A percentile compares a stretch with the other conserved stretches of the same genome.
Evolutionary conservation across 1,140 invertebrate species (phyloP).

Genomic region (Uloborus diversus): DNA sequence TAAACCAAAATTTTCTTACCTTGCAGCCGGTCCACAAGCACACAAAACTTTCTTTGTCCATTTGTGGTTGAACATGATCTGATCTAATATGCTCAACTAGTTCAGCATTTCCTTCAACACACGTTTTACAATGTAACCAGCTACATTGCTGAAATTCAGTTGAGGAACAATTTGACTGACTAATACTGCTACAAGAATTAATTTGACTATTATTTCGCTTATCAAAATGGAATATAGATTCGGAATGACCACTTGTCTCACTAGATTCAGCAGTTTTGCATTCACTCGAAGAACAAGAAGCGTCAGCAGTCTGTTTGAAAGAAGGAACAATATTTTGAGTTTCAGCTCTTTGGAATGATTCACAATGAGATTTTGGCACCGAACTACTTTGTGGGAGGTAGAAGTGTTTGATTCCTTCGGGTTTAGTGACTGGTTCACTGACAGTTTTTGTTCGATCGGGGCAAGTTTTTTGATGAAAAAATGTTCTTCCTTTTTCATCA

Average conservation of each 20-base stretch:
- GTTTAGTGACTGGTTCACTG: neutral
- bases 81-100: conserved; percentile 52
- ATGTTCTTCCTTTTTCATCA: neutral
- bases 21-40: conserved; percentile 64
- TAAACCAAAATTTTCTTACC: conserved; percentile 67
- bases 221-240: neutral
- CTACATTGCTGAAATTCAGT: conserved; percentile 39
- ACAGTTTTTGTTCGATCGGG: neutral
- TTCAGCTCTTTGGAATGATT: conserved; percentile 40
- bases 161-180: conserved; percentile 41
- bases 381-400: conserved; percentile 40
- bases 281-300: neutral
- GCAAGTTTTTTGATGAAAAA: neutral
- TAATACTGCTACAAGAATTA: conserved; percentile 26
- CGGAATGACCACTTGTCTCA: neutral
- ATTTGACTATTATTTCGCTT: conserved; percentile 2
- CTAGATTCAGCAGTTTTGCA: neutral
- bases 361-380: conserved; percentile 41
- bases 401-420: conserved; percentile 32
- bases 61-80: conserved; percentile 50
- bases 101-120: conserved; percentile 35
- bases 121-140: conserved; percentile 29
- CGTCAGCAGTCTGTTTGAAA: neutral
- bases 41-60: conserved; percentile 40
- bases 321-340: conserved; percentile 15